phyloP scores from a whole-genome alignment of 1,140 invertebrate species.

The Nasonia giraulti region DNA sequence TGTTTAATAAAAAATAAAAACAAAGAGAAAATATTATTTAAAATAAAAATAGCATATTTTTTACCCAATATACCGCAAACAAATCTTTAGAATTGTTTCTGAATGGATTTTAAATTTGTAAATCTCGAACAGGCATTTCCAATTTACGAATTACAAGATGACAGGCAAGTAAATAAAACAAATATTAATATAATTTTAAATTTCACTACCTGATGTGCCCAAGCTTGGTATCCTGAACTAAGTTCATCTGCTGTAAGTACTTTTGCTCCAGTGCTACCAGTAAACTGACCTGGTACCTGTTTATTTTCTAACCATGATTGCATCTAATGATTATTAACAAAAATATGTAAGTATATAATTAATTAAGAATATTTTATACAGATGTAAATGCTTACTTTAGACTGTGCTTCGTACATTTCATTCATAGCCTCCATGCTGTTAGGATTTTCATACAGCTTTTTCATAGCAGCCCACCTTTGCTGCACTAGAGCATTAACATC shows the following conservation, averaged over 20 bases:
- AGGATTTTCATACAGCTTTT: slow-evolving; percentile 87
- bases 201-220: slow-evolving; percentile 89
- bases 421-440: slow-evolving; percentile 84
- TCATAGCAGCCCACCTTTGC: slow-evolving; percentile 87
- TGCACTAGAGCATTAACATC: slow-evolving; percentile 90
- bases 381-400: slow-evolving; percentile 76
- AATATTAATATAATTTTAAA: not conserved
- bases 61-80: too few relatives aligned
- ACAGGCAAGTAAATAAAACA: not conserved
- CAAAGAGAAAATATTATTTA: not conserved
- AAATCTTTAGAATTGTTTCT: too few relatives aligned
- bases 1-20: slow-evolving; percentile 23
- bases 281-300: slow-evolving; percentile 89
- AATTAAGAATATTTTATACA: slow-evolving; percentile 53
- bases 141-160: slow-evolving; percentile 5
- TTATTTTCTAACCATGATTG: slow-evolving; percentile 84
- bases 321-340: slow-evolving; percentile 75
- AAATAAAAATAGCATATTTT: too few relatives aligned
- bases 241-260: slow-evolving; percentile 90
- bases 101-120: not conserved
- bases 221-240: slow-evolving; percentile 90
- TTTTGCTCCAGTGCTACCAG: slow-evolving; percentile 89
- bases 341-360: slow-evolving; percentile 23
- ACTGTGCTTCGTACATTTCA: slow-evolving; percentile 83
- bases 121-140: slow-evolving; percentile 27